phyloP scores from a whole-genome alignment of 2,797 vertebrate genomes.

The Bradypodion pumilum region DNA sequence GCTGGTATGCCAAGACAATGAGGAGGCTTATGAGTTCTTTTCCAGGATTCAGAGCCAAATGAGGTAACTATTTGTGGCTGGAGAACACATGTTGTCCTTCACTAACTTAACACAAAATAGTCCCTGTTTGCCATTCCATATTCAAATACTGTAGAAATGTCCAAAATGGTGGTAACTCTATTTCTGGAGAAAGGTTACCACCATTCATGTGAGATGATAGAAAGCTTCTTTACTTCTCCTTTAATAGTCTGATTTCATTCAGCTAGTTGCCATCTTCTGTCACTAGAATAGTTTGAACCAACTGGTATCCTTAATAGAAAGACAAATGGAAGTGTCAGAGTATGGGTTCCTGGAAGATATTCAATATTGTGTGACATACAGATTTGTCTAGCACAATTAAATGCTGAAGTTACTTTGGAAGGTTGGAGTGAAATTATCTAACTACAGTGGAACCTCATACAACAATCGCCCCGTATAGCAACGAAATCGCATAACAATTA shows the following conservation, averaged over 20 bases:
- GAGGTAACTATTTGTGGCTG: conserved; percentile 4
- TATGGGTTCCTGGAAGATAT: not conserved
- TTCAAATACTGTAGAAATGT: not conserved
- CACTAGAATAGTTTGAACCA: conserved; percentile 3
- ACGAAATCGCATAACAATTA: no score
- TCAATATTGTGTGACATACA: not conserved
- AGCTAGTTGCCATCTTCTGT: not conserved
- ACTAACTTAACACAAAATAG: conserved; percentile 10
- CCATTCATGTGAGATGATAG: not conserved
- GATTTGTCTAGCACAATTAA: not conserved
- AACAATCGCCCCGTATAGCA: no score
- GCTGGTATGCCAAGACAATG: conserved; percentile 21
- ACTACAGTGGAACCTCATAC: no score
- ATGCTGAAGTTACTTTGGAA: not conserved
- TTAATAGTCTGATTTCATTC: not conserved
- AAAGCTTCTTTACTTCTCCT: not conserved
- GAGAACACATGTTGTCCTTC: not conserved
- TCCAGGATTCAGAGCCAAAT: not conserved
- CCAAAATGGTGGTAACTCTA: not conserved
- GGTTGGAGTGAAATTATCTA: not conserved
- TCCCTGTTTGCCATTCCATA: not conserved
- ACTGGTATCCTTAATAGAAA: not conserved
- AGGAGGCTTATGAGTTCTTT: not conserved
- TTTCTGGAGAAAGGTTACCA: not conserved
- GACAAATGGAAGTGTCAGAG: not conserved